Conservation (phyloP, 1,140 invertebrate species). For the Zaprionus kolodkinae region DNA sequence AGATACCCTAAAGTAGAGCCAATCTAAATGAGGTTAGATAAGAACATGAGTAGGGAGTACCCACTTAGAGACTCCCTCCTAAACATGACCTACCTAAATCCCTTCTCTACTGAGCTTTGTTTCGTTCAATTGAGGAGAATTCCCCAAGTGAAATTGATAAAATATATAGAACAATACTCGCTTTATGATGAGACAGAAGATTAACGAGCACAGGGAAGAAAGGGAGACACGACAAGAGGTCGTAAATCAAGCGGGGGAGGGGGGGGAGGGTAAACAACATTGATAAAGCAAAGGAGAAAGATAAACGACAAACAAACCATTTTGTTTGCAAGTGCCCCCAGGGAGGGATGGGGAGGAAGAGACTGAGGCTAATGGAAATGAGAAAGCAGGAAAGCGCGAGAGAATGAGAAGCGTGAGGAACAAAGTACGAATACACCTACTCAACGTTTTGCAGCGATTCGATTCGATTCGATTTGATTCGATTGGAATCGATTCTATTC, state of each 20-base stretch:
- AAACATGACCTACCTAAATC: neutral
- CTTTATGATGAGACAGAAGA: slow-evolving; percentile 8
- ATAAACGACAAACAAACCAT: neutral
- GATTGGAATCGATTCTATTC: slow-evolving; percentile 7
- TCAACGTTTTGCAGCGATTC: neutral
- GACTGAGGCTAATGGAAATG: neutral
- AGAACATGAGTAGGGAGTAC: neutral
- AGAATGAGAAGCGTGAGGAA: slow-evolving; percentile 7
- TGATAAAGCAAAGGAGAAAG: neutral
- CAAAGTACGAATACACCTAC: slow-evolving; percentile 46
- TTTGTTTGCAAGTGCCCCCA: neutral
- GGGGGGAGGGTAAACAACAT: no score
- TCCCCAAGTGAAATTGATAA: neutral
- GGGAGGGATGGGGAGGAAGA: neutral
- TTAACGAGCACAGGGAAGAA: neutral
- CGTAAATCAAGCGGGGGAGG: neutral
- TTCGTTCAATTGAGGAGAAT: neutral
- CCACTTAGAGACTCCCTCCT: no score
- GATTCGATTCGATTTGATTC: slow-evolving; percentile 1
- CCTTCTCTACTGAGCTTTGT: neutral
- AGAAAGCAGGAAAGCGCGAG: no score
- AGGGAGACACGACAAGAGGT: neutral
- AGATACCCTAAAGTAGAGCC: neutral
- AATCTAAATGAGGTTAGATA: neutral
- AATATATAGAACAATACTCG: neutral